These are phyloP conservation scores for Eumeta japonica DNA, from an alignment of 1,140 invertebrate species.

Conservation along the genomic window DNA sequence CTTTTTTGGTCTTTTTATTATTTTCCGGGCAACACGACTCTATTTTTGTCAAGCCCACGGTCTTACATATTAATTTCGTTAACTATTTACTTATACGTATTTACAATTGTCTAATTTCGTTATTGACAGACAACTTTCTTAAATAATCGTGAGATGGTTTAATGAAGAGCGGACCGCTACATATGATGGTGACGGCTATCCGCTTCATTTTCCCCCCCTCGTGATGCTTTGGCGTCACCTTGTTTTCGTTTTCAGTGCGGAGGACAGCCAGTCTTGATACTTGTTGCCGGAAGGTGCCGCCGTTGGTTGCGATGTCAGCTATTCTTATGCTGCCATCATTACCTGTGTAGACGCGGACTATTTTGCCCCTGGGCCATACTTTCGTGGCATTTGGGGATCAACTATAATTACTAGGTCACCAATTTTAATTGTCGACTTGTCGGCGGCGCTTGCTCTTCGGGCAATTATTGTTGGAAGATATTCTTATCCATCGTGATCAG, in stretches of 20 bases:
- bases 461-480: neutral
- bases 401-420: slow-evolving; percentile 16
- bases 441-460: neutral
- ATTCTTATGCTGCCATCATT: slow-evolving; percentile 11
- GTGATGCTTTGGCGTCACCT: too few species aligned
- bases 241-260: neutral
- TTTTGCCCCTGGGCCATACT: slow-evolving; percentile 14
- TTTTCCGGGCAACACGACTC: too few species aligned
- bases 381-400: slow-evolving; percentile 15
- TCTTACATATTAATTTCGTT: too few species aligned
- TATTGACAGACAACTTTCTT: too few species aligned
- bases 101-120: too few species aligned
- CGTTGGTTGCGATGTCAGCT: slow-evolving; percentile 5
- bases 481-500: neutral
- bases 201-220: too few species aligned
- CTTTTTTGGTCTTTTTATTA: too few species aligned
- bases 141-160: too few species aligned
- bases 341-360: slow-evolving; percentile 7
- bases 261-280: neutral
- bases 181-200: too few species aligned
- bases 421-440: slow-evolving; percentile 1
- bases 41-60: too few species aligned
- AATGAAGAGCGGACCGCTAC: too few species aligned
- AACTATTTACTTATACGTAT: too few species aligned
- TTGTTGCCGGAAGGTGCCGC: neutral